Base-by-base conservation (phyloP, 2,113 vertebrate genomes). In the Pseudopodoces humilis region DNA sequence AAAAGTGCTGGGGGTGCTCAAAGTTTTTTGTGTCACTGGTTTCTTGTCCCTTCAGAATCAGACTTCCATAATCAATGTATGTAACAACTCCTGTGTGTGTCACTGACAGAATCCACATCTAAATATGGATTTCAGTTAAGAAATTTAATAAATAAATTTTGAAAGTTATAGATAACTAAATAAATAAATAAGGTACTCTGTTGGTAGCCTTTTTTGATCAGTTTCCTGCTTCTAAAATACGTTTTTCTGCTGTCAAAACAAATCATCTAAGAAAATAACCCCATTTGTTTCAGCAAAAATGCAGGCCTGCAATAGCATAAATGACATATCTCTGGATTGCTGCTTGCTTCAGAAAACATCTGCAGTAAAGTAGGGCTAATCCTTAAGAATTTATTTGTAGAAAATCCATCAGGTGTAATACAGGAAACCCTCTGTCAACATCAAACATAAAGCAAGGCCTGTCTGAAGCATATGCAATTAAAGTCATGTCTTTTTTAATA, bases 321-420 rank as follows among this genome's bases (percentile, higher is more conserved):
- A 87, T 94, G 90, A 92, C 85, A n/a, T 94, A 91, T 80, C 74
- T 92, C 49, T 75, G 92, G 41, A 95, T 78, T 92, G 62, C 56
- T 31, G 44, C 35, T 79, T 86, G 86, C 81, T 76, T 97, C 88
- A 92, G 86, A 96, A 86, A 94, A 94, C 28, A 92, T 59, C 84
- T 90, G 56, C 58, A 94, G 82, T 96, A 95, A 95, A 94, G 60
- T 62, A 92, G 65, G 12, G 64, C 72, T 94, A 97, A 97, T 96
- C 87, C 27, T 78, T 50, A 22, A 59, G 67, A 95, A 94, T 95
- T 95, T 96, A 95, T 94, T 88, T 92, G 83, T 82, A 93, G 63
- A 44, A 92, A 85, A 82, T 78, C 90, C 52, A 95, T 91, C 86
- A 92, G 80, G 76, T 93, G 24, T 59, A 94, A 68, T 88, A 44